phyloP scores from a whole-genome alignment of 2,797 vertebrate genomes.

The Tokudaia muenninki region DNA sequence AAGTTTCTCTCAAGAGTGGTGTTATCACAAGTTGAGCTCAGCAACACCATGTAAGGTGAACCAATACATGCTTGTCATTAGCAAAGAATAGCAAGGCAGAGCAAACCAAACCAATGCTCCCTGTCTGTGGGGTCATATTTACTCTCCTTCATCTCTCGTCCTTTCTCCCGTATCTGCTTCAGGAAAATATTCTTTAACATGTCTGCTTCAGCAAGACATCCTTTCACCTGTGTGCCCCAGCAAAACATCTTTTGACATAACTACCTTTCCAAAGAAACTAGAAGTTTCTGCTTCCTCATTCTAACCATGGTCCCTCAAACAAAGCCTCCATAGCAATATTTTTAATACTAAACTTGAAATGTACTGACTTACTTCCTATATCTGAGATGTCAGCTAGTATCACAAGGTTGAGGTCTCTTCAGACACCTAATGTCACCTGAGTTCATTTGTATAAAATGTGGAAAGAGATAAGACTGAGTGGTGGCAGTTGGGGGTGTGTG shows the following conservation, averaged over 20 bases:
- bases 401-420: neutral
- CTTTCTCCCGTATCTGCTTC: neutral
- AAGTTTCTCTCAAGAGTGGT: neutral
- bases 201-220: too few species aligned
- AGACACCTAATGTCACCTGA: neutral
- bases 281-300: neutral
- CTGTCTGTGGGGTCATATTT: neutral
- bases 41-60: neutral
- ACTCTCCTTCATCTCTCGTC: neutral
- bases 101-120: too few species aligned
- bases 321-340: neutral
- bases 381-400: neutral
- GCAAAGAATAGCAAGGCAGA: too few species aligned
- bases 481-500: neutral
- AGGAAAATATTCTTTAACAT: neutral
- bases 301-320: neutral
- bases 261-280: neutral
- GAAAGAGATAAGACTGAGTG: neutral
- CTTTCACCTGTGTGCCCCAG: neutral
- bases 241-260: neutral
- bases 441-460: neutral
- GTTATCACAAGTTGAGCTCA: neutral
- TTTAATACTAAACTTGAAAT: slow-evolving; percentile 42
- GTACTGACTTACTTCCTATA: neutral
- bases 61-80: too few species aligned